A percentile compares a stretch with the other conserved stretches of the same genome.
phyloP scores from a whole-genome alignment of 2,888 invertebrate genomes.

The Trissonchulus latispiculum region DNA sequence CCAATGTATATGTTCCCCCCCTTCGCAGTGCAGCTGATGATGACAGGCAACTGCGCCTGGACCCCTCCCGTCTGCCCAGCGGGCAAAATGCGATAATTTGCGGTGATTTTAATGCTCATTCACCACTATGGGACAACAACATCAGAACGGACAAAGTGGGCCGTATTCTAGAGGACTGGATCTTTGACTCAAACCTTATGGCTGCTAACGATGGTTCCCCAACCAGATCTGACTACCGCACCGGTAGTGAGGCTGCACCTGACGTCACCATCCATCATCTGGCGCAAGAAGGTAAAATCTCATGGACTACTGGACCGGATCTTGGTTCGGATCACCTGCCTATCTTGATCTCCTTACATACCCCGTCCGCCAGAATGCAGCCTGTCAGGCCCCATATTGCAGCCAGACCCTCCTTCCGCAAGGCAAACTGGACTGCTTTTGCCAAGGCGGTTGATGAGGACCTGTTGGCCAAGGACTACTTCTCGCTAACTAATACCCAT shows the following conservation, averaged over 20 bases:
- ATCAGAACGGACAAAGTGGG: not conserved
- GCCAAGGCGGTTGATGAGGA: not conserved
- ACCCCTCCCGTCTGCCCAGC: not conserved
- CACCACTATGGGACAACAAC: not conserved
- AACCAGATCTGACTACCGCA: too few species aligned
- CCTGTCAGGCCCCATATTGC: too few species aligned
- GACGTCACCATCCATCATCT: not conserved
- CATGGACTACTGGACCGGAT: not conserved
- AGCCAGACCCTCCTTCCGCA: not conserved
- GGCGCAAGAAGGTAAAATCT: not conserved
- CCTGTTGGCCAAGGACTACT: not conserved
- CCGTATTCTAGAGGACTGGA: not conserved
- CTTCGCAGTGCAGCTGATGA: too few species aligned
- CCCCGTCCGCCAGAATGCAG: not conserved
- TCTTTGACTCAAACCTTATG: not conserved
- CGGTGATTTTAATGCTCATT: not conserved
- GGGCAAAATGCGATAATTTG: not conserved
- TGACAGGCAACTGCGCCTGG: too few species aligned
- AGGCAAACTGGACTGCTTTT: too few species aligned
- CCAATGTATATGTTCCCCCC: too few species aligned
- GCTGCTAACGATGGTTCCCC: not conserved
- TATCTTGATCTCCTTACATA: not conserved
- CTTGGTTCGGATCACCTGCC: not conserved
- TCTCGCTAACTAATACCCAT: not conserved
- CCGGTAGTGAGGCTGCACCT: not conserved